phyloP scores from a whole-genome alignment of 2,797 vertebrate genomes.

The Rhadinocentrus ornatus region DNA sequence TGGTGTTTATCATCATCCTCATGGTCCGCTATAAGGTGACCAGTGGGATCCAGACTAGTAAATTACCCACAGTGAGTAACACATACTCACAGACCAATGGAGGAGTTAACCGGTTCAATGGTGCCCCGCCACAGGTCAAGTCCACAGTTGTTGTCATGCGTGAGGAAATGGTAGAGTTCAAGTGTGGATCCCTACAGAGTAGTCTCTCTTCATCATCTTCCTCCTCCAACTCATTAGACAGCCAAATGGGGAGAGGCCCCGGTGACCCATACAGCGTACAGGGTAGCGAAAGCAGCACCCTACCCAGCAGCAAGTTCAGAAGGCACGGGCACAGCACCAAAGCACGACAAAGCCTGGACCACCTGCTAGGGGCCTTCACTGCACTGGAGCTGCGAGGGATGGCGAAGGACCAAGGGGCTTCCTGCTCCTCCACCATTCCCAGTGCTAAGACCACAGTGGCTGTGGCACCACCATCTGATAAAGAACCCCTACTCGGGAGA shows the following conservation, averaged over 20 bases:
- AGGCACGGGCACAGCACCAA: constrained; percentile 80
- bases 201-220: constrained; percentile 90
- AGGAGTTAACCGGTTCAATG: constrained; percentile 84
- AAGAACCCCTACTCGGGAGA: constrained; percentile 92
- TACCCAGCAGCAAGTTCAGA: constrained; percentile 90
- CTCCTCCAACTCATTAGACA: constrained; percentile 89
- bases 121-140: constrained; percentile 85
- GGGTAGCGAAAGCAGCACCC: constrained; percentile 85
- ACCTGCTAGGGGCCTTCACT: constrained; percentile 94
- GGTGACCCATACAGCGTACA: constrained; percentile 84
- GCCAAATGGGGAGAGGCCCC: constrained; percentile 70
- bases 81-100: constrained; percentile 96
- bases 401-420: constrained; percentile 83
- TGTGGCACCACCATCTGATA: constrained; percentile 85
- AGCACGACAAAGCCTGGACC: constrained; percentile 89
- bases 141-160: constrained; percentile 91
- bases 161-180: constrained; percentile 90
- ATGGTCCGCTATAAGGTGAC: constrained; percentile 98
- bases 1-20: constrained; percentile 96
- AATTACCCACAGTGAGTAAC: constrained; percentile 89
- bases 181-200: constrained; percentile 87
- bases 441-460: constrained; percentile 80
- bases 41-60: constrained; percentile 82
- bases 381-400: constrained; percentile 92
- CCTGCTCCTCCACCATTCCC: constrained; percentile 72